phyloP scores from a whole-genome alignment of 2,113 vertebrate genomes.

The Seriola quinqueradiata region DNA sequence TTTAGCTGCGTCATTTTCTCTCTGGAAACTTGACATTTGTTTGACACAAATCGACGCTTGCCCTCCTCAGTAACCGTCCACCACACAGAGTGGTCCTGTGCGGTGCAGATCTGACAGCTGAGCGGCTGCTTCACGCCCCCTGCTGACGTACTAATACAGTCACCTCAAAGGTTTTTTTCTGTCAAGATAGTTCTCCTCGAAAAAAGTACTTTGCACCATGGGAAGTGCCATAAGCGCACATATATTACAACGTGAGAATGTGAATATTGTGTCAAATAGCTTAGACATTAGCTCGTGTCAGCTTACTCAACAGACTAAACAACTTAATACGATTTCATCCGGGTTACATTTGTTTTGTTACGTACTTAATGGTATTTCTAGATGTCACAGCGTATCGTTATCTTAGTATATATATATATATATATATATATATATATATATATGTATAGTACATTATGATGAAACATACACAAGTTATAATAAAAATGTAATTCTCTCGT shows the following conservation, averaged over 20 bases:
- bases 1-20: conserved; percentile 80
- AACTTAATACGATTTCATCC: neutral
- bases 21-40: conserved; percentile 78
- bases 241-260: too few species aligned
- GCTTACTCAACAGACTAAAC: neutral
- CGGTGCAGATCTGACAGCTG: neutral
- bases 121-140: neutral
- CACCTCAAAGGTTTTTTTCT: neutral
- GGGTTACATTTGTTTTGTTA: neutral
- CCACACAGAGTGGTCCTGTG: neutral
- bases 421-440: too few species aligned
- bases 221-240: too few species aligned
- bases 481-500: too few species aligned
- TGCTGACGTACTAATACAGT: conserved; percentile 22
- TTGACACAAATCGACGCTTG: neutral
- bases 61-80: neutral
- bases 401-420: neutral
- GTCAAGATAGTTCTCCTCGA: neutral
- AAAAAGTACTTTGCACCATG: too few species aligned
- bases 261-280: too few species aligned
- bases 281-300: neutral
- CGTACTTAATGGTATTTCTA: neutral
- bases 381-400: accelerated
- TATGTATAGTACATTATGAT: neutral
- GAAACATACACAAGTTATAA: neutral